Conservation (phyloP, 2,888 invertebrate genomes). For the Trissoscelio sp. region DNA sequence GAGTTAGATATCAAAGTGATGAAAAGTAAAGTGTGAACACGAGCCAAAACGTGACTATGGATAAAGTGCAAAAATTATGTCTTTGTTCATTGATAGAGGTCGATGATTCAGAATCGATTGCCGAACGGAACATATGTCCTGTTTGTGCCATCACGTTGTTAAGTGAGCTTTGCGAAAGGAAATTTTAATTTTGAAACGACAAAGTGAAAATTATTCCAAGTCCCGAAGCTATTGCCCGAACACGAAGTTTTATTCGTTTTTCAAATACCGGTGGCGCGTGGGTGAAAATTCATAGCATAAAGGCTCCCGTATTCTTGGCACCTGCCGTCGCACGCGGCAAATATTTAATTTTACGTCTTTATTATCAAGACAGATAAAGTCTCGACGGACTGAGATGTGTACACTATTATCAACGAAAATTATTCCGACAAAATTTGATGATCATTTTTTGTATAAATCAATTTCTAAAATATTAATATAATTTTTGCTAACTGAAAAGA, state of each 20-base stretch:
- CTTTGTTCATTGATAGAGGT: constrained; percentile 3
- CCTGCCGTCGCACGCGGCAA: constrained; percentile 74
- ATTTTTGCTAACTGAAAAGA: too few species aligned
- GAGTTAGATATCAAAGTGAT: constrained; percentile 30
- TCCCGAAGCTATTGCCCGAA: constrained; percentile 74
- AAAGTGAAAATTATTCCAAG: constrained; percentile 76
- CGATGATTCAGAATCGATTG: constrained; percentile 49
- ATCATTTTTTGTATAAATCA: neutral
- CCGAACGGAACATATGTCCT: constrained; percentile 63
- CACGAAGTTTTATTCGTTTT: constrained; percentile 73
- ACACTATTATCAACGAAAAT: neutral
- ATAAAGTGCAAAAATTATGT: constrained; percentile 61
- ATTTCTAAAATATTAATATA: too few species aligned
- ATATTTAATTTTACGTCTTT: constrained; percentile 74
- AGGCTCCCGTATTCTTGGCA: constrained; percentile 73
- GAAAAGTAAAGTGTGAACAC: constrained; percentile 55
- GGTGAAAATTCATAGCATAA: constrained; percentile 74
- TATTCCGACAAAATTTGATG: neutral
- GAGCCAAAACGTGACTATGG: constrained; percentile 57
- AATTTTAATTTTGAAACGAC: constrained; percentile 53
- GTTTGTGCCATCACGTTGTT: constrained; percentile 66
- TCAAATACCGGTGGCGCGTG: constrained; percentile 74
- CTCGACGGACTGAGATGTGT: constrained; percentile 3
- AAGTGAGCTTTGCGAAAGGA: constrained; percentile 58
- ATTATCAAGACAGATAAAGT: constrained; percentile 60